Evolutionary conservation across 2,797 vertebrate species (phyloP).

Genomic region (Anguilla obscura): DNA sequence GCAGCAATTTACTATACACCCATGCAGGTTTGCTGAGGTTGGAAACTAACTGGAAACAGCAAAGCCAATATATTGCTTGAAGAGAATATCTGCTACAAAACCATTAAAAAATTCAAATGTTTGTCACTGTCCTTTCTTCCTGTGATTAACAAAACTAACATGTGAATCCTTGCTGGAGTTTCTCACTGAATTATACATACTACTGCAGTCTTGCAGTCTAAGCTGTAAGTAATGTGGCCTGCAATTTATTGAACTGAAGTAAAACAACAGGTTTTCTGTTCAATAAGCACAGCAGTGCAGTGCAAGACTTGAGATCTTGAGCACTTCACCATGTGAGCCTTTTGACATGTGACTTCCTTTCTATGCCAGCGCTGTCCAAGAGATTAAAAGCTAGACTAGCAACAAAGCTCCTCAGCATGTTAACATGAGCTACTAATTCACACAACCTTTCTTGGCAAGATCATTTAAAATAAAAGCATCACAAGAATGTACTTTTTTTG

Average conservation of each 20-base stretch:
- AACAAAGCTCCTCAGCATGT: background rate
- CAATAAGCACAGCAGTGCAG: conserved; percentile 9
- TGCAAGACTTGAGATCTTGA: conserved; percentile 22
- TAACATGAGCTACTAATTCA: background rate
- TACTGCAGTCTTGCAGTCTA: background rate
- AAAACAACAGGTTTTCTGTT: conserved; percentile 21
- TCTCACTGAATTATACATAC: background rate
- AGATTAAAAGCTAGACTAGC: conserved; percentile 29
- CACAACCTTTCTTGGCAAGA: background rate
- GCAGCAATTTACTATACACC: background rate
- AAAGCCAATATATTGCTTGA: background rate
- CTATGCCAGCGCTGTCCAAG: conserved; percentile 22
- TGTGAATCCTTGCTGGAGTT: background rate
- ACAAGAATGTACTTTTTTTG: background rate
- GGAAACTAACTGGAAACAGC: background rate
- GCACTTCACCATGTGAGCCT: conserved; percentile 27
- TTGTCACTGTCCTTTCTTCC: background rate
- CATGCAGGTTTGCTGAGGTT: background rate
- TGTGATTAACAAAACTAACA: background rate
- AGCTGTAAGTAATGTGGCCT: background rate
- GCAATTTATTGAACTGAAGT: background rate
- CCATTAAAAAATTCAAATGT: background rate
- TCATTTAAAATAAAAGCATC: background rate
- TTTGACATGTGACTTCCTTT: conserved; percentile 31
- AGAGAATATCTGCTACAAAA: background rate